Evolutionary conservation across 23 tunicate species (phyloP).

Genomic region (Halocynthia roretzi): DNA sequence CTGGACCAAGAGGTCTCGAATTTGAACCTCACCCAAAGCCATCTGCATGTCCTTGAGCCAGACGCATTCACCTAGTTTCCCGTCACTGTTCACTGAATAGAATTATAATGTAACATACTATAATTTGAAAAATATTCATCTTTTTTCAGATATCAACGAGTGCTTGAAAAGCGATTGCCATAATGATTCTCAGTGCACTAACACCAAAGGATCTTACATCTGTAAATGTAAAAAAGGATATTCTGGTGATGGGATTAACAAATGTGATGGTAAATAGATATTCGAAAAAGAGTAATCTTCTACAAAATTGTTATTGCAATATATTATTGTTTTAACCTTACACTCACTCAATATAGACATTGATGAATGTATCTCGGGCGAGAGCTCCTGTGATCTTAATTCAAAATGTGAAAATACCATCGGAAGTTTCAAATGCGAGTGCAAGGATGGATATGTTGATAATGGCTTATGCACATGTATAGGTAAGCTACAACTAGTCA

Average conservation of each 20-base stretch:
- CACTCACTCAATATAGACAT: neutral
- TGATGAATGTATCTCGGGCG: neutral
- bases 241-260: neutral
- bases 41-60: too few species aligned
- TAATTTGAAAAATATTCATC: neutral
- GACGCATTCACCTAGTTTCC: too few species aligned
- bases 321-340: too few species aligned
- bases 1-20: too few species aligned
- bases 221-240: constrained; percentile 8
- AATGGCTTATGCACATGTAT: constrained; percentile 18
- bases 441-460: constrained; percentile 26
- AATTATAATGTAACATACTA: too few species aligned
- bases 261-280: neutral
- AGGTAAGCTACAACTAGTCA: constrained; percentile 9
- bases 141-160: constrained; percentile 5
- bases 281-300: too few species aligned
- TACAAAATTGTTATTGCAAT: too few species aligned
- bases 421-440: constrained; percentile 45
- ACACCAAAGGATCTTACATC: constrained; percentile 7
- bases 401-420: constrained; percentile 38
- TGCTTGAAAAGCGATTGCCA: neutral
- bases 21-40: too few species aligned
- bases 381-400: constrained; percentile 24
- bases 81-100: too few species aligned
- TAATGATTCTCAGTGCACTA: neutral